These are phyloP conservation scores for Epizoanthus stellaris DNA, from an alignment of 92 coral and sea anemone genomes.

Conservation along the genomic window DNA sequence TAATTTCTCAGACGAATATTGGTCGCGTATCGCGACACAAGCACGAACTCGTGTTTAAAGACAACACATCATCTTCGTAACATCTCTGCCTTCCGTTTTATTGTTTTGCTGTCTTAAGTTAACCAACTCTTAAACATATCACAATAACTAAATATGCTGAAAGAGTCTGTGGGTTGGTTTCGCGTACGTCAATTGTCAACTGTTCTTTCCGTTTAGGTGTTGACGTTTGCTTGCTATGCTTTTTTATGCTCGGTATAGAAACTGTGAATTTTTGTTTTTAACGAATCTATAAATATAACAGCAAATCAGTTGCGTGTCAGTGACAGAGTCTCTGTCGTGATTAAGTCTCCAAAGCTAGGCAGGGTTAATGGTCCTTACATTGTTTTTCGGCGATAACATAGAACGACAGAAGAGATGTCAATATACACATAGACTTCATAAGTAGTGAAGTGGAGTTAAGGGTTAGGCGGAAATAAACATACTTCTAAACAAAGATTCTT, in stretches of 20 bases:
- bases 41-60: constrained; percentile 46
- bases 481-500: constrained; percentile 38
- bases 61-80: constrained; percentile 19
- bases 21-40: constrained; percentile 1
- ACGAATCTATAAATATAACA: too few relatives aligned
- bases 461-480: constrained; percentile 4
- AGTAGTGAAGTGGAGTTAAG: constrained; percentile 31
- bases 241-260: too few relatives aligned
- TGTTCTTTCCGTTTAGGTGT: not conserved
- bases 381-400: not conserved
- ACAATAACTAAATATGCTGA: not conserved
- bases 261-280: too few relatives aligned
- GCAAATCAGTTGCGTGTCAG: not conserved
- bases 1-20: constrained; percentile 14
- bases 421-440: constrained; percentile 24
- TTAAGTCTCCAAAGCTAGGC: not conserved
- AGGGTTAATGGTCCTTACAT: not conserved
- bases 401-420: constrained; percentile 17
- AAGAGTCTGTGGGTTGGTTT: not conserved
- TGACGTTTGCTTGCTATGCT: not conserved
- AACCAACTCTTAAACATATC: constrained; percentile 33
- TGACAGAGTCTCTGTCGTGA: not conserved
- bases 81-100: constrained; percentile 14
- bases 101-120: constrained; percentile 28
- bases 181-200: not conserved